Percentiles rank a stretch among this genome's conserved stretches.
phyloP scores from a whole-genome alignment of 1,140 invertebrate genomes.

The Dufourea novaeangliae region DNA sequence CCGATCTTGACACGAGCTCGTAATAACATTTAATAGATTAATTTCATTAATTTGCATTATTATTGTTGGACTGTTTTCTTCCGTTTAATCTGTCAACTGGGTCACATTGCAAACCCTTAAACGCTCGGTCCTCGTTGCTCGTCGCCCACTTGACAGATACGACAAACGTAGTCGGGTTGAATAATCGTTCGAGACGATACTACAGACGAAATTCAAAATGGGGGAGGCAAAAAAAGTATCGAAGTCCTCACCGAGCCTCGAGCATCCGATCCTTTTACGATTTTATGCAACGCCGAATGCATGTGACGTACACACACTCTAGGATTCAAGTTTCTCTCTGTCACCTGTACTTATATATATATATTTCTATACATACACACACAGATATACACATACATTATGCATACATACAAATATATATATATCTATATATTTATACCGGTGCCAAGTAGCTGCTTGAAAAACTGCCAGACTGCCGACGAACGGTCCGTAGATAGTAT shows the following conservation, averaged over 20 bases:
- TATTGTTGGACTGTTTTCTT: no score
- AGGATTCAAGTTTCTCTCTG: conserved; percentile 78
- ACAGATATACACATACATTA: conserved; percentile 27
- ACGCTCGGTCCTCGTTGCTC: no score
- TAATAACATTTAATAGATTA: no score
- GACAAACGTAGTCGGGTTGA: no score
- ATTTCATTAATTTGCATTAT: no score
- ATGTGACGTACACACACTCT: conserved; percentile 78
- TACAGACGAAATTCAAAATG: not conserved
- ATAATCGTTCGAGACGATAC: not conserved
- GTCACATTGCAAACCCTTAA: no score
- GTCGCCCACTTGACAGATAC: no score
- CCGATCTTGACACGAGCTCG: no score
- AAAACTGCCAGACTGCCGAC: conserved; percentile 62
- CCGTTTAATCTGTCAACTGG: no score
- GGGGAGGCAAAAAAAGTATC: conserved; percentile 31
- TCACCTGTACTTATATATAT: conserved; percentile 60
- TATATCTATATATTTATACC: conserved; percentile 49
- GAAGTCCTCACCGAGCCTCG: conserved; percentile 41
- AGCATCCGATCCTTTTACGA: conserved; percentile 55
- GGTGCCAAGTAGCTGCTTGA: conserved; percentile 62
- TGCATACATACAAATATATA: conserved; percentile 12
- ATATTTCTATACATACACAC: conserved; percentile 38
- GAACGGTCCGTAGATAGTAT: no score
- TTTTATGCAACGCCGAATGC: conserved; percentile 64